Evolutionary conservation across 2,797 vertebrate species (phyloP), one percentile per base, ranked within the genome.

Genomic region (Myotis pilosus): DNA sequence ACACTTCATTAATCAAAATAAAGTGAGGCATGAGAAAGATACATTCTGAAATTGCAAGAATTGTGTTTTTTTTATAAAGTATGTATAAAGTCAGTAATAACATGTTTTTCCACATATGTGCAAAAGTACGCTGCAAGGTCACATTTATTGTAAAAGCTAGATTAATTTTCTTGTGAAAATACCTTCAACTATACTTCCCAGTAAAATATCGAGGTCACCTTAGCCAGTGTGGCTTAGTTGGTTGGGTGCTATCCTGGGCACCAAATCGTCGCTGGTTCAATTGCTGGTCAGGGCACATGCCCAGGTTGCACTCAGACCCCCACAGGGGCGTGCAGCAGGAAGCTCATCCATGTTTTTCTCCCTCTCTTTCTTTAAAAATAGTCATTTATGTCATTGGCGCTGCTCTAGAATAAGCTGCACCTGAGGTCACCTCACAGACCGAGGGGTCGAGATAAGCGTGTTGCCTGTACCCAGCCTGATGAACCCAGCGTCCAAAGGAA

Each of bases 21-120:
- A 94, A 51, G 19, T 44, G 89, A 95, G 22, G 47, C 84, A 88
- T 51, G 49, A 69, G 86, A 96, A 95, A 92, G 8, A 71, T 94
- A 87, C 69, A 68, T 72, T 96, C 86, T 86, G 15, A 96, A 95
- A 88, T 69, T 82, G 17, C n/a, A 28, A 49, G 90, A 91, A 28
- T 30, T 81, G 12, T 60, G 4, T 44, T 44, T 44, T 44, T 0
- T 44, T 95, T 82, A 75, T n/a, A n/a, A n/a, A n/a, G 9, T 72
- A 78, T 84, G 47, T 64, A 75, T 51, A 86, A 92, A 92, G 28
- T 82, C 95, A 94, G 22, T 0, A 69, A 74, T 33, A 95, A 71
- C 47, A 92, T 86, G n/a, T 79, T 88, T 91, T 71, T 89, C 53
- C 49, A 89, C 53, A 94, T 94, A 87, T 64, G 60, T 85, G 80